Evolutionary conservation across 2,797 vertebrate species (phyloP), one percentile per base, ranked within the genome.

Genomic region (Gila robusta): DNA sequence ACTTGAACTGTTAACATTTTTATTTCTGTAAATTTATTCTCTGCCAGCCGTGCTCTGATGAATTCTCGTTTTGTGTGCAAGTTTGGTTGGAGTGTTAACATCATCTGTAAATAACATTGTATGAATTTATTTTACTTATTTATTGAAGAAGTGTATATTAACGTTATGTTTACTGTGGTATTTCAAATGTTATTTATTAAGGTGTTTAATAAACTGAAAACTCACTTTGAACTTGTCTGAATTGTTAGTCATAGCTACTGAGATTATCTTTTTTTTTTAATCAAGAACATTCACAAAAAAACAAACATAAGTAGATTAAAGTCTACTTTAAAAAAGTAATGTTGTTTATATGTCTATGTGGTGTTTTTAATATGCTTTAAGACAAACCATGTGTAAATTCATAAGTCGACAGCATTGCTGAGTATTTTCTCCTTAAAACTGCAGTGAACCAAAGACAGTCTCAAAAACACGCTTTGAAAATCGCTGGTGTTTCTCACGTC

Each of bases 121-220:
- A 93, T 89, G 80, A 86, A 87, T 88, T 94, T 94, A 91, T 92
- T 47, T 90, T 93, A 94, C 93, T 94, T 96, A 95, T 95, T 96
- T 92, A 93, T 94, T 94, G 91, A 90, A 91, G 94, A 92, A 91
- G 93, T 95, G 94, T 95, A 94, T 90, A 95, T 93, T 91, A 82
- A 81, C 44, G 81, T 89, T 87, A 92, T 93, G 93, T 94, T 94
- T 92, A 92, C 91, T 91, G 92, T 95, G 89, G 90, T 89, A 93
- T 94, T 93, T 94, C 94, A 83, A 93, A 94, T 95, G 93, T 96
- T 96, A 96, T 96, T 95, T 95, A 95, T 95, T 92, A 90, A 92
- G 92, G 92, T 93, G 90, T 92, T 94, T 93, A 71, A 74, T 81
- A 82, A 83, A 85, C 78, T 69, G 39, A 92, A 94, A 93, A 91